Conservation (phyloP, 2,113 vertebrate genomes). For the Tenebrosternarchus preto region DNA sequence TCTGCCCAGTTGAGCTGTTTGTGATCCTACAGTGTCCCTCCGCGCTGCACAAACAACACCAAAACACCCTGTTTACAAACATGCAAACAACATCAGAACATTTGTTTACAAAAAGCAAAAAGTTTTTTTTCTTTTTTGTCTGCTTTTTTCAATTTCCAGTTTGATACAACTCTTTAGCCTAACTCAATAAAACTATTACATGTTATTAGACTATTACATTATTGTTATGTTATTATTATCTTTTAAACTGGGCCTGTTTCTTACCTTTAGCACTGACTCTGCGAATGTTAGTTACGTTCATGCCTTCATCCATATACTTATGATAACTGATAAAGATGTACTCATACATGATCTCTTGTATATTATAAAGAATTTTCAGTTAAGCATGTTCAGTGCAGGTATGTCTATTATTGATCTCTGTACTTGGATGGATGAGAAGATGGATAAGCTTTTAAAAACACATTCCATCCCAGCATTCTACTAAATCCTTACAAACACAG, state of each 20-base stretch:
- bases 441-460: no score
- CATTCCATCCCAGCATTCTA: no score
- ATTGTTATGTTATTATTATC: no score
- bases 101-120: conserved; percentile 3
- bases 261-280: not conserved
- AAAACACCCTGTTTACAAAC: conserved; percentile 29
- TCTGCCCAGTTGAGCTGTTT: not conserved
- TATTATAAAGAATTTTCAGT: no score
- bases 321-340: not conserved
- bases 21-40: not conserved
- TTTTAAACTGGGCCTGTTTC: not conserved
- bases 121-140: not conserved
- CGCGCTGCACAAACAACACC: conserved; percentile 30
- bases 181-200: no score
- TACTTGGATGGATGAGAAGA: no score
- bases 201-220: no score
- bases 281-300: not conserved
- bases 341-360: not conserved
- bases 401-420: no score
- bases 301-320: not conserved
- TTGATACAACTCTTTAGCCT: not conserved
- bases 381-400: no score
- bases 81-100: conserved; percentile 25
- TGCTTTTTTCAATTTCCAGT: not conserved
- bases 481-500: no score